Conservation (phyloP, 1,140 invertebrate species). For the Leucophenga varia region DNA sequence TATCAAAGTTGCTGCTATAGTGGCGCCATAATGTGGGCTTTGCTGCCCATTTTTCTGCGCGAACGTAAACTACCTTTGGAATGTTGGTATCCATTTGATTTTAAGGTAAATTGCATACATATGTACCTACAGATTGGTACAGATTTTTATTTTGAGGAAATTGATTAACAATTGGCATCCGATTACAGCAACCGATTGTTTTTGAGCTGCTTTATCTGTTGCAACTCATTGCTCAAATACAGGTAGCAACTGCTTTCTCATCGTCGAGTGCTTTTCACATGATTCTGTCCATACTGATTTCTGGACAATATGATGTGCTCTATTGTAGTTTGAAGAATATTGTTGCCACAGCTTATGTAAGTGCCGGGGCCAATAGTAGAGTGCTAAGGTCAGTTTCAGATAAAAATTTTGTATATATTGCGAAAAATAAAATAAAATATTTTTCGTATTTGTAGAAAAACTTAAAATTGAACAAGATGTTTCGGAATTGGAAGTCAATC, state of each 20-base stretch:
- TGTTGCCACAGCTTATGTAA: constrained; percentile 34
- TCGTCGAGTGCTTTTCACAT: constrained; percentile 41
- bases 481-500: constrained; percentile 29
- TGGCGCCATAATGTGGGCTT: constrained; percentile 43
- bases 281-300: constrained; percentile 36
- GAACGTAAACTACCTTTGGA: constrained; percentile 40
- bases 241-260: constrained; percentile 40
- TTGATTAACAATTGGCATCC: too few species aligned
- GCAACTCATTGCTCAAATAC: constrained; percentile 42
- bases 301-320: constrained; percentile 46
- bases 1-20: constrained; percentile 42
- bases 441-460: constrained; percentile 9
- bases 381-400: constrained; percentile 18
- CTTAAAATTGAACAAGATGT: constrained; percentile 23
- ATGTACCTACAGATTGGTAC: background rate
- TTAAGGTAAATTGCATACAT: constrained; percentile 24
- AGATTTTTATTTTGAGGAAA: background rate
- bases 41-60: constrained; percentile 35
- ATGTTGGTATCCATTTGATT: constrained; percentile 53
- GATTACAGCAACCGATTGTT: constrained; percentile 36
- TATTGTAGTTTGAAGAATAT: constrained; percentile 49
- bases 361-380: constrained; percentile 19
- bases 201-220: constrained; percentile 39
- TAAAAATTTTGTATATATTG: background rate
- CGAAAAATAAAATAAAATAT: background rate